These are phyloP conservation scores for Clavelina lepadiformis DNA, from an alignment of 23 tunicate genomes.

Conservation along the genomic window DNA sequence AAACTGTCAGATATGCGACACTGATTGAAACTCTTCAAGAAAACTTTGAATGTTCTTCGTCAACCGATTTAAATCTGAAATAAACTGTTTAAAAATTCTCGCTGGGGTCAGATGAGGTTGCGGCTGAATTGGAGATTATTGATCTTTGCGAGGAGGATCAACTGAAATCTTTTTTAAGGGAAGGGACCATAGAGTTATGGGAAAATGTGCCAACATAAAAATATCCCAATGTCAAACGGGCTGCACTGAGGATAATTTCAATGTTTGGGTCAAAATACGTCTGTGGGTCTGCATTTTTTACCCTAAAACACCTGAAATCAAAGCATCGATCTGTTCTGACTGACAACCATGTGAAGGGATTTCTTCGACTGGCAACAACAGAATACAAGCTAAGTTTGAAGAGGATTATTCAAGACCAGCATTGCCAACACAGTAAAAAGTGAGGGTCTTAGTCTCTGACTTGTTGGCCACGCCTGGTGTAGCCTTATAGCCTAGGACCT, in stretches of 20 bases:
- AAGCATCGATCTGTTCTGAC: slow-evolving; percentile 21
- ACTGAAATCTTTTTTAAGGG: slow-evolving; percentile 21
- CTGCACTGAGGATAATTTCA: slow-evolving; percentile 4
- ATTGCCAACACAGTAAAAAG: too few species aligned
- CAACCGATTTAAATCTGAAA: slow-evolving; percentile 2
- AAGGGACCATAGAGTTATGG: slow-evolving; percentile 15
- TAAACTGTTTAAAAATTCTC: slow-evolving; percentile 6
- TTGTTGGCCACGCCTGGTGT: too few species aligned
- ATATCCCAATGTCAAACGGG: slow-evolving; percentile 17
- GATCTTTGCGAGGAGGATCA: slow-evolving; percentile 15
- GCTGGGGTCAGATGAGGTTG: slow-evolving; percentile 5
- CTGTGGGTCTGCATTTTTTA: slow-evolving; percentile 1
- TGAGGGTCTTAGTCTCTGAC: too few species aligned
- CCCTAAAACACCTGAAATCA: slow-evolving; percentile 15
- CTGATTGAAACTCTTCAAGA: slow-evolving; percentile 16
- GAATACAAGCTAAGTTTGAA: slow-evolving; percentile 28
- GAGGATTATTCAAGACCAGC: slow-evolving; percentile 28
- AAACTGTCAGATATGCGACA: slow-evolving; percentile 11
- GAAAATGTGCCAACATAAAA: slow-evolving; percentile 3
- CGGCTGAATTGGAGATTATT: slow-evolving; percentile 11
- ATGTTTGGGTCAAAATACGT: slow-evolving; percentile 11
- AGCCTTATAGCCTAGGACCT: too few species aligned
- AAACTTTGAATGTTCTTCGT: slow-evolving; percentile 12
- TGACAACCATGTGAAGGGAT: slow-evolving; percentile 12
- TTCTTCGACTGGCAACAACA: slow-evolving; percentile 22